Evolutionary conservation across 2,888 invertebrate genomes (phyloP).

Genomic region (Eristalinus sepulchralis): DNA sequence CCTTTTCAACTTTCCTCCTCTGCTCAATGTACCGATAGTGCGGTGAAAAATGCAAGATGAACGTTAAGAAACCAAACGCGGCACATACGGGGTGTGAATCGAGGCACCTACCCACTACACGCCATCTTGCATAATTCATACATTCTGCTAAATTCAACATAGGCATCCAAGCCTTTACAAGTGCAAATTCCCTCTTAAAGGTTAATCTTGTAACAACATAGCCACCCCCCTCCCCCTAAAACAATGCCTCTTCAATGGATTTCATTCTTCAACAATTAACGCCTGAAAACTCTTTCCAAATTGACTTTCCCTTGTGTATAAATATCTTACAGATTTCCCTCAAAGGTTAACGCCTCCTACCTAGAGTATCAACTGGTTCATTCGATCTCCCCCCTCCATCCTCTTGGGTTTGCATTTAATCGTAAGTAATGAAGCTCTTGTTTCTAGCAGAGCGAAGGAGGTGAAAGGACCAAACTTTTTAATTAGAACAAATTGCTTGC

Average conservation of each 20-base stretch:
- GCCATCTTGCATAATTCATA: no score
- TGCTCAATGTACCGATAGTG: no score
- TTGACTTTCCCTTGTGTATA: background rate
- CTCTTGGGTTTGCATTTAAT: background rate
- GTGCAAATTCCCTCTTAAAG: background rate
- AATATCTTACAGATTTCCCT: background rate
- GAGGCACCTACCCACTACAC: no score
- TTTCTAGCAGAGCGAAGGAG: background rate
- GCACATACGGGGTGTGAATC: no score
- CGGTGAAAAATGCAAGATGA: no score
- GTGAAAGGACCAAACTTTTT: slow-evolving; percentile 36
- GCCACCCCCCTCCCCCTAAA: background rate
- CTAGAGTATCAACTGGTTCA: background rate
- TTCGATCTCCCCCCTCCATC: background rate
- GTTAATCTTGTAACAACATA: background rate
- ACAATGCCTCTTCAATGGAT: background rate
- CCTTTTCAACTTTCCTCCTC: no score
- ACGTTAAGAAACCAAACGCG: no score
- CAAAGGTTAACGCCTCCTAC: background rate
- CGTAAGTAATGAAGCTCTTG: slow-evolving; percentile 14
- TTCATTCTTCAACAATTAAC: background rate
- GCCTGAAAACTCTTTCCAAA: background rate
- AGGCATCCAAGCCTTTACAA: no score
- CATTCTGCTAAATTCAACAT: no score
- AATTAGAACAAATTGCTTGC: slow-evolving; percentile 62